phyloP scores from a whole-genome alignment of 1,140 invertebrate species.

The Lordiphosa mommai region DNA sequence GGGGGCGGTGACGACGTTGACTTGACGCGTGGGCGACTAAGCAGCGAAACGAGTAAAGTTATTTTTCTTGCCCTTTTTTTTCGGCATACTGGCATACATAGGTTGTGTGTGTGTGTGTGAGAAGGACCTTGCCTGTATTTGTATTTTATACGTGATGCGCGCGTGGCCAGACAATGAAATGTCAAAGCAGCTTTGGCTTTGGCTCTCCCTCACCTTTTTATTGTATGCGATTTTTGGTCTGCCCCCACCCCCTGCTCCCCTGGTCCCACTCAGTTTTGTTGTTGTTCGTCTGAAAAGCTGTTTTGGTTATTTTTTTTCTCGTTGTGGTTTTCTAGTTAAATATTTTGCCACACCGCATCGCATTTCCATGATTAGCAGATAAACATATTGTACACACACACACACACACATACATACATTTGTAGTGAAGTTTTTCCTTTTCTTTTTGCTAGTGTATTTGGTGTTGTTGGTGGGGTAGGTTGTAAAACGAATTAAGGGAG shows the following conservation, averaged over 20 bases:
- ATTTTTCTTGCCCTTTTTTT: slow-evolving; percentile 46
- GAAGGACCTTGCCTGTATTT: slow-evolving; percentile 11
- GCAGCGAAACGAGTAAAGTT: slow-evolving; percentile 46
- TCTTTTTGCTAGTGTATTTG: background rate
- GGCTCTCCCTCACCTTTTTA: slow-evolving; percentile 5
- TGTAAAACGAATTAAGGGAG: background rate
- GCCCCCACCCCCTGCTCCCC: background rate
- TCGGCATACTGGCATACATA: slow-evolving; percentile 65
- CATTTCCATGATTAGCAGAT: slow-evolving; percentile 48
- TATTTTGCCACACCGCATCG: slow-evolving; percentile 34
- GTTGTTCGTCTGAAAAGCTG: slow-evolving; percentile 30
- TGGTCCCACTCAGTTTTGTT: background rate
- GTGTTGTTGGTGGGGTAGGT: background rate
- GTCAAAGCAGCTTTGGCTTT: slow-evolving; percentile 43
- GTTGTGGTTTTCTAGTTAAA: slow-evolving; percentile 28
- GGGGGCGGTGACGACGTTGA: background rate
- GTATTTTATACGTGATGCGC: slow-evolving; percentile 17
- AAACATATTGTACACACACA: slow-evolving; percentile 34
- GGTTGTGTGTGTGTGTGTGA: slow-evolving; percentile 22
- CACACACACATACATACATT: background rate
- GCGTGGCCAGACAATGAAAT: slow-evolving; percentile 48
- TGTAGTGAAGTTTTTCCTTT: slow-evolving; percentile 1
- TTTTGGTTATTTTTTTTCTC: slow-evolving; percentile 23
- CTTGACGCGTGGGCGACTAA: slow-evolving; percentile 30
- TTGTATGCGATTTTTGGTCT: slow-evolving; percentile 11